Evolutionary conservation across 2,113 vertebrate species (phyloP).

Genomic region (Pholis gunnellus): DNA sequence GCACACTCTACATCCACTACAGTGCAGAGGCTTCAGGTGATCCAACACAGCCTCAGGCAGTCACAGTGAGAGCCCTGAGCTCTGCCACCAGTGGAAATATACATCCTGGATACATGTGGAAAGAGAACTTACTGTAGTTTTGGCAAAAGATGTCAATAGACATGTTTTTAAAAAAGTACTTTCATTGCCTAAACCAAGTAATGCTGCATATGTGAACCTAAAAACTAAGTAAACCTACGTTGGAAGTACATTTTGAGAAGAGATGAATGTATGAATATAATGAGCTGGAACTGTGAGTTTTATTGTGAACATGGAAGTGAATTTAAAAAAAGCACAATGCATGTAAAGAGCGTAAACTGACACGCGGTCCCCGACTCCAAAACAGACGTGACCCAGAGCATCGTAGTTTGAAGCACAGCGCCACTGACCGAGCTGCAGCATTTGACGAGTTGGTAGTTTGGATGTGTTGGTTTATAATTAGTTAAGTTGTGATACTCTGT

Average conservation of each 20-base stretch:
- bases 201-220: no score
- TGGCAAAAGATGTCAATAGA: neutral
- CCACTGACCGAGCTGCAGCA: neutral
- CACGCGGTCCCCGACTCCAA: no score
- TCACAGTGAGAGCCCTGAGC: neutral
- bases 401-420: no score
- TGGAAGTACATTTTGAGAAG: no score
- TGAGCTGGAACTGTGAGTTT: neutral
- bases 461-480: neutral
- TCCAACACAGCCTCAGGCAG: constrained; percentile 23
- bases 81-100: neutral
- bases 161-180: neutral
- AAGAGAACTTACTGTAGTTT: neutral
- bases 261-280: no score
- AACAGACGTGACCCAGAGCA: neutral
- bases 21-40: neutral
- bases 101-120: neutral
- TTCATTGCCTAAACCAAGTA: no score
- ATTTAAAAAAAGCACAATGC: neutral
- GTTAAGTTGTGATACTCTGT: neutral
- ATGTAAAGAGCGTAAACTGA: neutral
- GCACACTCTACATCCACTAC: neutral
- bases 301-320: neutral
- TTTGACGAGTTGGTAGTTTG: no score
- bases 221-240: no score